Base-by-base conservation (phyloP, 2,888 invertebrate genomes). In the Hedychridium roseum region DNA sequence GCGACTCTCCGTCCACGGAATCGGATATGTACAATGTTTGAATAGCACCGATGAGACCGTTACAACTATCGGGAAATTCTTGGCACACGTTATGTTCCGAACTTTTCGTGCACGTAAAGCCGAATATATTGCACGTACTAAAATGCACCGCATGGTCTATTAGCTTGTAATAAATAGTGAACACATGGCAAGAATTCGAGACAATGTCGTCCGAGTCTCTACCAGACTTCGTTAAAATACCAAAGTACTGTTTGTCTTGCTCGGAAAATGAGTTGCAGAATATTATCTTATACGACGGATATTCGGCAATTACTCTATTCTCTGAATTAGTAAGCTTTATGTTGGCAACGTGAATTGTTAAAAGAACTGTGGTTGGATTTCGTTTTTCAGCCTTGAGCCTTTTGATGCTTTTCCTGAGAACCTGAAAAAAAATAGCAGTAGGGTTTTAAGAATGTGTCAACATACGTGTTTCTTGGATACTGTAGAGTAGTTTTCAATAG, bases 101-200 rank as follows among this genome's bases (percentile, higher is more conserved):
- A 68, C 91, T 91, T 64, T 86, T 82, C 0, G 92, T 92, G 73
- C 95, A 96, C n/a, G 83, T 84, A 45, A 97, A 88, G 60, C 90
- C 89, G 79, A 97, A 97, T 58, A 87, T 87, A 58, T 87, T 86
- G 0, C 94, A 94, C 68, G 90, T 88, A n/a, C 85, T 82, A 1
- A 86, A 80, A 79, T 97, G 97, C 31, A 87, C 84, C 18, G 84
- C 85, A 74, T 97, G 97, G 49, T 91, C 89, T 2, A 88, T 86
- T 64, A 94, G 82, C 76, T 94, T 89, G 0, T 93, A 88, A 73
- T 97, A 95, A 5, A 95, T 91, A 50, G 93, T 93, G 76, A 97
- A 97, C 0, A 97, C 94, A 79, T 97, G 97, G 71, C 97, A 96
- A 41, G 96, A 94, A 72, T 92, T 92, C 0, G 92, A 92, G 12